These are phyloP conservation scores for Telmatherina bonti DNA, from an alignment of 2,797 vertebrate species.

Conservation along the genomic window DNA sequence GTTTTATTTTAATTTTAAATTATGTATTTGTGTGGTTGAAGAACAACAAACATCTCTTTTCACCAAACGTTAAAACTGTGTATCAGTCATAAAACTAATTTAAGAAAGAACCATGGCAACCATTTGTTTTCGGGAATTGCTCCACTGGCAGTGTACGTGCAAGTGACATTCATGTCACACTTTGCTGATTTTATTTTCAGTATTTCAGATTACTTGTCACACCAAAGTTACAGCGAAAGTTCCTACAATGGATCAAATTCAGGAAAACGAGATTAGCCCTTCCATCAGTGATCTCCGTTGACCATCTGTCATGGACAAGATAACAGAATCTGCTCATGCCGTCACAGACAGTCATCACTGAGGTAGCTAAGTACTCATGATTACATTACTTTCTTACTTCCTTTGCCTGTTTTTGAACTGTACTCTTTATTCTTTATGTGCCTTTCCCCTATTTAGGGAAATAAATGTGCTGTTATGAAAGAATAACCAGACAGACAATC, in stretches of 20 bases:
- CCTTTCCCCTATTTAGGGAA: constrained; percentile 23
- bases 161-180: constrained; percentile 32
- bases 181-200: constrained; percentile 41
- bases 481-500: constrained; percentile 8
- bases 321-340: constrained; percentile 30
- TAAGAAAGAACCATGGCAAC: too few relatives aligned
- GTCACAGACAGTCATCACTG: constrained; percentile 35
- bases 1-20: constrained; percentile 42
- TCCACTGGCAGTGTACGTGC: constrained; percentile 23
- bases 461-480: constrained; percentile 17
- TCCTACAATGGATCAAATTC: constrained; percentile 36
- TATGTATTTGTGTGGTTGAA: constrained; percentile 31
- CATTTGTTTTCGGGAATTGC: constrained; percentile 10
- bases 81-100: constrained; percentile 47
- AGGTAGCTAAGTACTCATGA: constrained; percentile 55
- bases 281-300: constrained; percentile 27
- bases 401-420: constrained; percentile 7
- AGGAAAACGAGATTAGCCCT: constrained; percentile 20
- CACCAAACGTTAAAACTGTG: constrained; percentile 43
- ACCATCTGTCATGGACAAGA: constrained; percentile 29
- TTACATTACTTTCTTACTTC: constrained; percentile 18
- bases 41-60: constrained; percentile 32
- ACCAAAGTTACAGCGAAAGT: constrained; percentile 38
- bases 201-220: constrained; percentile 30
- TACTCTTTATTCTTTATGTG: constrained; percentile 26